Percentiles rank a stretch among this genome's conserved stretches.
phyloP scores from a whole-genome alignment of 2,888 invertebrate genomes.

The Drosophila infuscata region DNA sequence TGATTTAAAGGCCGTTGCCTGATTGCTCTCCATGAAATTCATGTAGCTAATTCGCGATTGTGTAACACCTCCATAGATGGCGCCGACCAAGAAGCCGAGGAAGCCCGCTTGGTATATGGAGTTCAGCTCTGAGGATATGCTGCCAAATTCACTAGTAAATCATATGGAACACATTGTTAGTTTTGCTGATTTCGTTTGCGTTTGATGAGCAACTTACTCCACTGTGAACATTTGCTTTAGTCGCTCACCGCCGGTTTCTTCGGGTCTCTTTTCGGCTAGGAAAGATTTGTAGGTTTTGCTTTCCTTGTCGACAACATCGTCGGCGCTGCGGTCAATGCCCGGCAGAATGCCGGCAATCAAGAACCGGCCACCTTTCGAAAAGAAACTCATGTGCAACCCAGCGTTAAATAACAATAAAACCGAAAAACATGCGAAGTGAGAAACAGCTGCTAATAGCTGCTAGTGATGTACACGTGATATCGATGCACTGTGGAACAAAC shows the following conservation, averaged over 20 bases:
- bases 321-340: conserved; percentile 46
- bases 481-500: not conserved
- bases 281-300: conserved; percentile 81
- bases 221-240: conserved; percentile 82
- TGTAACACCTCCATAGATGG: conserved; percentile 88
- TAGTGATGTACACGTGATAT: conserved; percentile 19
- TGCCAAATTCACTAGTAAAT: conserved; percentile 87
- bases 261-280: conserved; percentile 57
- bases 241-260: conserved; percentile 83
- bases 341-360: conserved; percentile 78
- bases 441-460: conserved; percentile 54
- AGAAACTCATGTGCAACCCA: conserved; percentile 62
- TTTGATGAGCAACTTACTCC: conserved; percentile 72
- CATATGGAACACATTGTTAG: not conserved
- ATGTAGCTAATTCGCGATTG: conserved; percentile 87
- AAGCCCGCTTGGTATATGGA: conserved; percentile 87
- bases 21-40: conserved; percentile 90
- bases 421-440: conserved; percentile 27
- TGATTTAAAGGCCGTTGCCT: conserved; percentile 89
- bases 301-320: conserved; percentile 72
- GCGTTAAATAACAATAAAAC: conserved; percentile 60
- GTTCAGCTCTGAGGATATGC: conserved; percentile 87
- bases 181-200: not conserved
- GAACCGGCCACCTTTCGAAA: conserved; percentile 62
- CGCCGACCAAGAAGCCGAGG: conserved; percentile 88